A percentile compares a stretch with the other conserved stretches of the same genome.
These are phyloP conservation scores for Diarsia mendica DNA, from an alignment of 2,888 invertebrate species.

Conservation along the genomic window DNA sequence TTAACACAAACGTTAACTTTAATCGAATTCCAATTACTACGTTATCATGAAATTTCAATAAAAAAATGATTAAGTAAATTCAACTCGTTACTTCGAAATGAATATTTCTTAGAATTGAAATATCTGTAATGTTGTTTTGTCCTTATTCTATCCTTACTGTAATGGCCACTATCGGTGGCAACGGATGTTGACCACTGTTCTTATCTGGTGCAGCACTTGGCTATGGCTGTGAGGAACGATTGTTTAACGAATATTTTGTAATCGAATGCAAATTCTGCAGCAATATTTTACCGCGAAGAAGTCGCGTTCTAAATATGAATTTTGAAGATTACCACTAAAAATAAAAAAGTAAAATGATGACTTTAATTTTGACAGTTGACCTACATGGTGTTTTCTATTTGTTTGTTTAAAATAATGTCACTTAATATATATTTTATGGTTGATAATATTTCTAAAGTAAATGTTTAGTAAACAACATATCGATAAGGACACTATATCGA, in stretches of 20 bases:
- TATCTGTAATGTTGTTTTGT: constrained; percentile 70
- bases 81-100: constrained; percentile 34
- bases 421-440: neutral
- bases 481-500: constrained; percentile 18
- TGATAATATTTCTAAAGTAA: constrained; percentile 5
- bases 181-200: constrained; percentile 80
- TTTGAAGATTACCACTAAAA: neutral
- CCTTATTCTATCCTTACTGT: constrained; percentile 73
- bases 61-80: constrained; percentile 30
- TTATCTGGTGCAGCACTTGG: constrained; percentile 75
- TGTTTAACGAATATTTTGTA: constrained; percentile 66
- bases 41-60: constrained; percentile 33
- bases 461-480: constrained; percentile 9
- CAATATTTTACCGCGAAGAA: constrained; percentile 16
- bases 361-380: neutral
- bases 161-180: constrained; percentile 73
- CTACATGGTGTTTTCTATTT: neutral
- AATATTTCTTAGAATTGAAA: constrained; percentile 69
- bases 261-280: constrained; percentile 37
- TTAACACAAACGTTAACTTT: neutral
- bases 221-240: constrained; percentile 53
- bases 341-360: neutral
- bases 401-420: neutral
- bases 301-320: constrained; percentile 9
- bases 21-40: constrained; percentile 30